Evolutionary conservation across 2,797 vertebrate genomes (phyloP), one percentile per base, ranked within the genome.

Genomic region (Dendrocincla tyrannina): DNA sequence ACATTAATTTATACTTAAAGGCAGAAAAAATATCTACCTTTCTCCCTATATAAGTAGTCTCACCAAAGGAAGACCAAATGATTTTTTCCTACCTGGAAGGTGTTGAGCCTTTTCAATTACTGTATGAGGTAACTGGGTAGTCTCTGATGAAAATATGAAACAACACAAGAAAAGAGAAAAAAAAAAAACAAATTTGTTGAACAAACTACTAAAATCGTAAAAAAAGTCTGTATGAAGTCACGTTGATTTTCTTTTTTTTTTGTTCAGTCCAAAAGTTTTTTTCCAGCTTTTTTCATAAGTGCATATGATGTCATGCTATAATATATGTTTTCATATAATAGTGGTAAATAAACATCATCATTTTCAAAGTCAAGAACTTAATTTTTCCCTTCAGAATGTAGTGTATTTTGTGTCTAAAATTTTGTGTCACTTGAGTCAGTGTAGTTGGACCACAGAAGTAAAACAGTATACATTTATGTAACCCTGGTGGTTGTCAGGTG

Each of bases 231-330:
- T 24, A 23, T 9, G 14, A 52, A 82, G 5, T 2, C 19, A 77
- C 17, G 5, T 32, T 30, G 4, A 1, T 1, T 28, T 32, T 14
- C 2, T 33, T 25, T 2, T 5, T 16, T 53, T 4, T 30, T 32
- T 82, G 15, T 41, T 7, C 2, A 16, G 9, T 44, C 5, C 3
- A 28, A 50, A 93, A 10, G 33, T 2, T 53, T 91, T 55, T 15
- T 58, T 79, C 10, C 30, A 35, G 6, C 3, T 76, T 69, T 93
- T 83, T 83, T 25, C 4, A 3, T 53, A 53, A 20, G 1, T 30
- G 5, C 0, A 0, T n/a, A 15, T 2, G 0, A 20, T 73, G 5
- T 55, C 25, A 27, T 50, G 25, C 25, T 28, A 22, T 9, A 12
- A 39, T 50, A 49, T 27, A 33, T 11, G 8, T 62, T 86, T 91